Conservation (phyloP, 2,113 vertebrate species). For the Cricetomys ansorgei region DNA sequence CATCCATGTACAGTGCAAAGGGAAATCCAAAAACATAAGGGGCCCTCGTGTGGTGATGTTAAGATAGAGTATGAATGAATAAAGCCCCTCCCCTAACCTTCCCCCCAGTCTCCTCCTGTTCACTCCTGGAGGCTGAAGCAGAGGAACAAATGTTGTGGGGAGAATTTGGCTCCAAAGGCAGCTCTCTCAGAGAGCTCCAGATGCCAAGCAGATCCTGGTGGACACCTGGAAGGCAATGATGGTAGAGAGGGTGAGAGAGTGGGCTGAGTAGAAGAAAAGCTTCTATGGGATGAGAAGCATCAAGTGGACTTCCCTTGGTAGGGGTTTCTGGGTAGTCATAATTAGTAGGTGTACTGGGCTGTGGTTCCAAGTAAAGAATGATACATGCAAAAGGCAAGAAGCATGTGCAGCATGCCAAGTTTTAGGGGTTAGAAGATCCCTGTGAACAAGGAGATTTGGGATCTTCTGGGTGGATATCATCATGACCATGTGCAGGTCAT, state of each 20-base stretch:
- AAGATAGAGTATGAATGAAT: background rate
- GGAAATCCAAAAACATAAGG: background rate
- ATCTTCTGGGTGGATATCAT: background rate
- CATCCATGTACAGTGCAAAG: background rate
- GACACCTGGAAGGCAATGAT: background rate
- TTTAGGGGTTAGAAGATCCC: background rate
- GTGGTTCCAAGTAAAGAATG: background rate
- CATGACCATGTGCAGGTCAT: background rate
- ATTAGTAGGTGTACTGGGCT: background rate
- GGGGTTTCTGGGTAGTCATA: no score
- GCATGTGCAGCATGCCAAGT: background rate
- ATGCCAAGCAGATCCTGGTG: background rate
- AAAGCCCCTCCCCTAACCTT: background rate
- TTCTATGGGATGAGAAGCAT: background rate
- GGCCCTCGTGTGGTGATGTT: background rate
- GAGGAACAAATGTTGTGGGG: background rate
- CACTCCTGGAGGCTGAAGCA: background rate
- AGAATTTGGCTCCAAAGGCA: background rate
- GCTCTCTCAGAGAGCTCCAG: background rate
- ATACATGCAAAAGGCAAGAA: background rate
- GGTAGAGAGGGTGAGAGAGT: background rate
- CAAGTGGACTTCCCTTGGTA: background rate
- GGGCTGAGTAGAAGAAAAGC: background rate
- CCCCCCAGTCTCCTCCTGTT: background rate
- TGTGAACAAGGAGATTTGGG: background rate